These are phyloP conservation scores for Sylvilagus bachmani DNA, from an alignment of 2,113 vertebrate species.

Conservation along the genomic window DNA sequence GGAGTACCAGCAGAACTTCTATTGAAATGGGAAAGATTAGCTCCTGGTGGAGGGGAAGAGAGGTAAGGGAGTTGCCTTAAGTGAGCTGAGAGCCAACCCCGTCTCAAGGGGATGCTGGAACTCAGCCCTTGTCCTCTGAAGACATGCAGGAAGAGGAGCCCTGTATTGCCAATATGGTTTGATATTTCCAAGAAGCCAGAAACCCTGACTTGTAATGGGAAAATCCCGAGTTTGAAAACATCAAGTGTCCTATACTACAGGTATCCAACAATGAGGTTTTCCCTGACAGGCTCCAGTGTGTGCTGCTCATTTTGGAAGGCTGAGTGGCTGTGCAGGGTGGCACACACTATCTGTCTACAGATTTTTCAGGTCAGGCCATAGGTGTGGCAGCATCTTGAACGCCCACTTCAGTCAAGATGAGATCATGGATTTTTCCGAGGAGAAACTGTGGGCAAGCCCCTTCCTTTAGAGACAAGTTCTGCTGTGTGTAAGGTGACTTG, in stretches of 20 bases:
- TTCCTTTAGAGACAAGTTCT: constrained; percentile 5
- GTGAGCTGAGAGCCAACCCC: neutral
- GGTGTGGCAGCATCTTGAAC: neutral
- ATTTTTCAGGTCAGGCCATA: neutral
- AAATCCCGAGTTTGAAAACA: neutral
- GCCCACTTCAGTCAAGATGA: neutral
- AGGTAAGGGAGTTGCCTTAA: neutral
- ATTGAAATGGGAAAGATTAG: neutral
- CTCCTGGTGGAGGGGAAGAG: no score
- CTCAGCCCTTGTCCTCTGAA: neutral
- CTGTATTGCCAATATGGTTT: neutral
- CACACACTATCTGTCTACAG: neutral
- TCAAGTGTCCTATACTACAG: neutral
- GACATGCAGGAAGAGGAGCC: neutral
- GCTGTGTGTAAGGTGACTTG: neutral
- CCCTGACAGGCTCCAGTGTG: neutral
- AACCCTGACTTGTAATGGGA: neutral
- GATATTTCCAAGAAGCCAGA: constrained; percentile 34
- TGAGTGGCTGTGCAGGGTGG: neutral
- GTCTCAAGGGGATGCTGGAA: neutral
- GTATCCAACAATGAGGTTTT: neutral
- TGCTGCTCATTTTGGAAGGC: neutral
- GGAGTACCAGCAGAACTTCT: neutral
- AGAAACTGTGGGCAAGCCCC: neutral
- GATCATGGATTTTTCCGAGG: neutral